Base-by-base conservation (phyloP, 2,797 vertebrate species). In the Esox masquinongy region DNA sequence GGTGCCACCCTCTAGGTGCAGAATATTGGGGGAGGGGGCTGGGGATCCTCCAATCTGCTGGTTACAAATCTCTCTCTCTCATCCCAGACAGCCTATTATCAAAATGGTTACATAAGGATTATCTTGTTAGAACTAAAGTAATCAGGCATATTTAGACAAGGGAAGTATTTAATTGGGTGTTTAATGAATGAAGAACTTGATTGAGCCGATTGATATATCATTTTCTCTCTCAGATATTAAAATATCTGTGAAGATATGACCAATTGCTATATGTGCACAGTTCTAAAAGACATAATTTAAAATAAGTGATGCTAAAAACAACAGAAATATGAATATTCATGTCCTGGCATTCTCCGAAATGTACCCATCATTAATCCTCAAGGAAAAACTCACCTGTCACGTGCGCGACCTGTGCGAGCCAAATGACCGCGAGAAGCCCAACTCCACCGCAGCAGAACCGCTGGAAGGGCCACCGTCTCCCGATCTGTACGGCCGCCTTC, bases 381-480 rank as follows among this genome's bases (percentile, higher is more conserved):
- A 2, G 49, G 26, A 73, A 61, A 16, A 64, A 88, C 92, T 91
- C 89, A 93, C 93, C 93, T 93, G 93, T 91, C 77, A 88, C 84
- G 83, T 88, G 90, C 82, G 88, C 84, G 83, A 92, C 86, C 87
- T 91, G 92, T 0, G 86, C 24, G 84, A 94, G 84, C 90, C 92
- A 92, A 53, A 93, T 84, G 82, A 92, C 88, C 73, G 90, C 88
- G 77, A 94, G 74, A 84, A 93, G 88, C 75, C 87, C 92, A 84
- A 92, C 74, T 80, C 88, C 93, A 49, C 92, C 90, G 92, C 90
- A 93, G 92, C 93, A 94, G 86, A 93, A 85, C 87, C 92, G 93
- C 91, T 86, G 92, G 85, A 93, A 87, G 85, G 89, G 89, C 88
- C 91, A 87, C 88, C 90, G 87, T 86, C 87, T 88, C 84, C 89